Base-by-base conservation (phyloP, 1,140 invertebrate genomes). In the Ooceraea biroi region DNA sequence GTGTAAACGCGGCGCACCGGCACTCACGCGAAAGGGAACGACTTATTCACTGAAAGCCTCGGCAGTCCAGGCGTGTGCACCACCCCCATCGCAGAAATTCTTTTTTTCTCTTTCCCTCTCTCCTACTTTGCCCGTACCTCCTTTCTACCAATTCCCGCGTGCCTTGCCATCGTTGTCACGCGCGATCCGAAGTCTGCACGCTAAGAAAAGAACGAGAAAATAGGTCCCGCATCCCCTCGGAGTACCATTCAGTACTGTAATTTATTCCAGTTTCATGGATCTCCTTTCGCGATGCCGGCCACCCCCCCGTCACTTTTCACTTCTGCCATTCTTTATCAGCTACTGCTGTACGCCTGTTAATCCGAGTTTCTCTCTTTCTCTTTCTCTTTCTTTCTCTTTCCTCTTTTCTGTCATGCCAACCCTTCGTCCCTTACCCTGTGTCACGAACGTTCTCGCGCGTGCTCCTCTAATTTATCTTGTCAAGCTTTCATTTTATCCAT, bases 191-290 rank as follows among this genome's bases (percentile, higher is more conserved):
- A n/a, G 14, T 22, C 22, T 17, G 55, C 36, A 2, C 44, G 80
- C 36, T 57, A 61, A 68, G 71, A 61, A 76, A 80, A 76, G 61
- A 44, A 19, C 27, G 57, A 71, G 65, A 83, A 87, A 77, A 71
- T 77, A 83, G 71, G 44, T 68, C 52, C 63, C 58, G 50, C 36
- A 60, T 57, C n/a, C 63, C 58, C 25, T 50, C 27, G 10, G 60
- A 83, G 85, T 72, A 36, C 88, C 77, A 87, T 88, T 89, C 77
- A 86, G 63, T 36, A n/a, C 44, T 55, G 82, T 89, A 91, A 91
- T 91, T 90, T 89, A 91, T 90, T 89, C 69, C 61, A 85, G 87
- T 90, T 90, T 82, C 85, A 84, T 36, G 82, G 63, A 88, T 69
- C 65, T 82, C 76, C 50, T 61, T 76, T 65, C 55, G 69, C 55